Base-by-base conservation (phyloP, 2,797 vertebrate species). In the Erethizon dorsatum region DNA sequence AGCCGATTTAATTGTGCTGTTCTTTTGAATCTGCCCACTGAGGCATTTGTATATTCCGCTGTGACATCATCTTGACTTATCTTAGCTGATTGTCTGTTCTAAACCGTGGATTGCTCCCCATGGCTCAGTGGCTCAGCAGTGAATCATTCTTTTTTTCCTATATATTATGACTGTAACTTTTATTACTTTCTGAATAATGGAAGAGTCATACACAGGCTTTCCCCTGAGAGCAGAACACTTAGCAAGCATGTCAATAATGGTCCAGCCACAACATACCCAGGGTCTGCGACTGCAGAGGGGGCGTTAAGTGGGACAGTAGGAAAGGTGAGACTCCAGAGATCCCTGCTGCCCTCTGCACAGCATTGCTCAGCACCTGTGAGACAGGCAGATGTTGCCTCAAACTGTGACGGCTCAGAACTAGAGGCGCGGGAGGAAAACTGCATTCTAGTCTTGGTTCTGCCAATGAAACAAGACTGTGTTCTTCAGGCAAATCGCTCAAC, bases 31-130 rank as follows among this genome's bases (percentile, higher is more conserved):
- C 95, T 94, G 59, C 88, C 96, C 96, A 94, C 95, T 14, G 75
- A 89, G 77, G 92, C 94, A 83, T 83, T 96, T 97, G 83, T 94
- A 56, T 96, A 59, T 79, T 92, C 88, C 6, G 0, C 83, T 6
- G 26, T 97, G 98, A 96, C 97, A 95, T 97, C 97, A 91, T 95
- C 77, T 6, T 97, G 97, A 97, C 97, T 97, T 94, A 86, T 92
- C 93, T 83, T n/a, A 77, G 77, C 83, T 96, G 88, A 97, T 65
- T 33, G 61, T 94, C 90, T 90, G 10, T 92, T 95, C 89, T 47
- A 84, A 97, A 57, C 71, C 56, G 90, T 80, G 73, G 37, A 85
- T 85, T 84, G 92, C 79, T 97, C 97, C 92, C 96, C 75, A 8
- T 52, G 88, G 97, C 65, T 97, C 83, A 52, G n/a, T 90, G 73